Base-by-base conservation (phyloP, 2,888 invertebrate genomes). In the Netelia virgata region DNA sequence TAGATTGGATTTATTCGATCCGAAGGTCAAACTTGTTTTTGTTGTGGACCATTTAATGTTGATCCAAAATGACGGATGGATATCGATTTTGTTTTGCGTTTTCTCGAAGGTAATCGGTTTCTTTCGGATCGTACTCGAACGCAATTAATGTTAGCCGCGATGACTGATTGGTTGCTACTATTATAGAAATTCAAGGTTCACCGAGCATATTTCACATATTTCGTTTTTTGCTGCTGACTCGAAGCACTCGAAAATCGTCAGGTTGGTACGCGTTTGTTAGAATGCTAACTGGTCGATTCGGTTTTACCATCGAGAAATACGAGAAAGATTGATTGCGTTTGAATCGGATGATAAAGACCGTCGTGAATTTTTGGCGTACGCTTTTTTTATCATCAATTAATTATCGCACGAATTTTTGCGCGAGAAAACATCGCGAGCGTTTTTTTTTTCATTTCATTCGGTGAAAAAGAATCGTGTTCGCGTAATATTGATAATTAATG, bases 131-230 rank as follows among this genome's bases (percentile, higher is more conserved):
- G 59, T 76, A 61, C 18, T 43, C 36, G 47, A 47, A 76, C 28
- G 66, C 50, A 63, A 80, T 84, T 80, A 72, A 76, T 80, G 59
- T 70, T 53, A 70, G 64, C 41, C 57, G 55, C 18, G 72, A 55
- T 41, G 20, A 72, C 9, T 61, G 41, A 72, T 76, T 41, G 76
- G 69, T 64, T 53, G 59, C 81, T 84, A 81, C 73, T 77, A 69
- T 84, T 77, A 64, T 50, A 57, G 53, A 18, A 57, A 84, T 74
- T 57, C 81, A 84, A 84, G 84, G 84, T 74, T 73, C 50, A 10
- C 68, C 55, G 36, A 50, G 70, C 75, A n/a, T 64, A 79, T 75
- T 75, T 18, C 59, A n/a, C 61, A n/a, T 68, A 66, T 66, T 64
- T 59, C 18, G 69, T 6, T 69, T 53, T 69, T 73, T 41, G 10